phyloP scores from a whole-genome alignment of 1,140 invertebrate genomes.

The Reticulitermes speratus region DNA sequence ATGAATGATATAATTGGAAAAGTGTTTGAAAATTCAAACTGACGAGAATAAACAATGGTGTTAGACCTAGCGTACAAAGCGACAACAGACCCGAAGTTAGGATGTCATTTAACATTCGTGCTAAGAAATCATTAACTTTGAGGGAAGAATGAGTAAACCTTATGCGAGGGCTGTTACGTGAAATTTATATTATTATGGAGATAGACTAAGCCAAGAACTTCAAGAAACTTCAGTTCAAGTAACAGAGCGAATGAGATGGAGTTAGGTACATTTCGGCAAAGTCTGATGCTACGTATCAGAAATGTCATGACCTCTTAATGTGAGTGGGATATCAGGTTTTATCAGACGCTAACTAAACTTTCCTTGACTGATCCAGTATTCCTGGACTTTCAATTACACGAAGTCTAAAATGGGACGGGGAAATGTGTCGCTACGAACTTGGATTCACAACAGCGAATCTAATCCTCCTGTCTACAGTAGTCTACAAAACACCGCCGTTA shows the following conservation, averaged over 20 bases:
- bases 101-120: not conserved
- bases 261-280: not conserved
- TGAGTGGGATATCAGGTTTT: not conserved
- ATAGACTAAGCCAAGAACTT: not conserved
- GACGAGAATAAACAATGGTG: too few species aligned
- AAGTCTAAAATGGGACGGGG: not conserved
- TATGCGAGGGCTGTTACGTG: not conserved
- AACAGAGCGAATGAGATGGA: not conserved
- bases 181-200: conserved; percentile 11
- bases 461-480: not conserved
- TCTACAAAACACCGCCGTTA: not conserved
- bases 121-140: not conserved
- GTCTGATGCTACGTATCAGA: not conserved
- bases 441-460: not conserved
- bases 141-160: not conserved
- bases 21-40: too few species aligned
- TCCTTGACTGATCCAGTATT: not conserved
- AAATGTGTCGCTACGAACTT: not conserved
- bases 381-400: conserved; percentile 11
- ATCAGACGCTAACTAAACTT: not conserved
- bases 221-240: not conserved
- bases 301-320: not conserved
- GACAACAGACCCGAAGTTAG: too few species aligned
- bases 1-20: too few species aligned
- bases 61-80: too few species aligned